Evolutionary conservation across 2,113 vertebrate species (phyloP).

Genomic region (Oreotragus oreotragus): DNA sequence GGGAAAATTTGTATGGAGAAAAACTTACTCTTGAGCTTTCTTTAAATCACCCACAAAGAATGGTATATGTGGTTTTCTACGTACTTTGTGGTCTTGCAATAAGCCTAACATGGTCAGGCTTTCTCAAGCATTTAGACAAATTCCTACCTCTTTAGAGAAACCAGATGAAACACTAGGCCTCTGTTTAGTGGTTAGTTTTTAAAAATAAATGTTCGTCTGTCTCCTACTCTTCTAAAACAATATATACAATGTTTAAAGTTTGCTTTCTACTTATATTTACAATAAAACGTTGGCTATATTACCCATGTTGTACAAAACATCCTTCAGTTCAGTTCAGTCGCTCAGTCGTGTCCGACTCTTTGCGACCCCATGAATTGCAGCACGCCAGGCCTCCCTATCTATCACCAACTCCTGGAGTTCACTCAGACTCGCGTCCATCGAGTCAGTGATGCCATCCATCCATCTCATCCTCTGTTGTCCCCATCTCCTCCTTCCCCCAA

Average conservation of each 20-base stretch:
- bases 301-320: background rate
- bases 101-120: background rate
- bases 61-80: background rate
- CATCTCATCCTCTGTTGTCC: too few relatives aligned
- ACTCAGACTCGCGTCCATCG: too few relatives aligned
- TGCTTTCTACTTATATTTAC: background rate
- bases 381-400: too few relatives aligned
- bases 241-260: background rate
- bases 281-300: background rate
- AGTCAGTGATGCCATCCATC: too few relatives aligned
- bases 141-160: background rate
- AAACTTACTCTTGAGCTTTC: background rate
- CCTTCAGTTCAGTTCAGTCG: too few relatives aligned
- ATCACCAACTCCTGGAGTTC: too few relatives aligned
- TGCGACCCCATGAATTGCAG: too few relatives aligned
- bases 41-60: background rate
- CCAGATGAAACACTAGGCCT: background rate
- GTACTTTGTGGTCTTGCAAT: background rate
- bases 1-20: background rate
- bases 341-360: too few relatives aligned
- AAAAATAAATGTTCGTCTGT: background rate
- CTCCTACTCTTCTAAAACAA: background rate
- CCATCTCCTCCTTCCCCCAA: too few relatives aligned
- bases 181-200: background rate
- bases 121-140: background rate